phyloP scores from a whole-genome alignment of 1,140 invertebrate species.

The Drosophila orena region DNA sequence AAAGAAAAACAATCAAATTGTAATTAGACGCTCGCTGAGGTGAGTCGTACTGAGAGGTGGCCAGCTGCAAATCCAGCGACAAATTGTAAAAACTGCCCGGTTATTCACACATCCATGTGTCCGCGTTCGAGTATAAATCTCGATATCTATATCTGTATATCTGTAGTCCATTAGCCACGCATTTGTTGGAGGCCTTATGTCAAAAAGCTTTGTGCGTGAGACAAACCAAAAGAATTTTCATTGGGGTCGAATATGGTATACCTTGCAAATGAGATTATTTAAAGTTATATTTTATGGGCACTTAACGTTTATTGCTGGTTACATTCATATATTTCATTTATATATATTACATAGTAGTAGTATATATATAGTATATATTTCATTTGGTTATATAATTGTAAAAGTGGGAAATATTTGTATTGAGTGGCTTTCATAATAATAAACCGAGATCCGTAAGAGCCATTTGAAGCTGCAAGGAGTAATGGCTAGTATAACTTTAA shows the following conservation, averaged over 20 bases:
- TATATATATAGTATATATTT: no score
- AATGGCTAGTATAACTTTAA: not conserved
- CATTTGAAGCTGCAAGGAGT: not conserved
- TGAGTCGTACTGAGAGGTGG: slow-evolving; percentile 5
- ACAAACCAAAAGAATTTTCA: slow-evolving; percentile 3
- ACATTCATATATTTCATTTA: no score
- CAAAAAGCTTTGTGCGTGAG: slow-evolving; percentile 50
- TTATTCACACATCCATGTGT: slow-evolving; percentile 27
- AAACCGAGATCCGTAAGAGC: not conserved
- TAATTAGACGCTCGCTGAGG: slow-evolving; percentile 58
- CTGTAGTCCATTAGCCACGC: slow-evolving; percentile 60
- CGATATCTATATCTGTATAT: slow-evolving; percentile 49
- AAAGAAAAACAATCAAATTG: slow-evolving; percentile 78
- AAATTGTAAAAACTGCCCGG: slow-evolving; percentile 49
- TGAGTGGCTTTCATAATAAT: not conserved
- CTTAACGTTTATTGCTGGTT: no score
- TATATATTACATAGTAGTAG: no score
- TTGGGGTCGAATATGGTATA: not conserved
- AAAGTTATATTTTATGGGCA: no score
- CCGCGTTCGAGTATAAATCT: slow-evolving; percentile 30
- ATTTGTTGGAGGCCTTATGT: slow-evolving; percentile 52
- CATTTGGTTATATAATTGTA: no score
- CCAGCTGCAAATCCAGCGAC: slow-evolving; percentile 34
- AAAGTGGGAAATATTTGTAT: not conserved
- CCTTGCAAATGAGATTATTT: no score